These are phyloP conservation scores for Plectus sambesii DNA, from an alignment of 1,140 invertebrate species.

Conservation along the genomic window DNA sequence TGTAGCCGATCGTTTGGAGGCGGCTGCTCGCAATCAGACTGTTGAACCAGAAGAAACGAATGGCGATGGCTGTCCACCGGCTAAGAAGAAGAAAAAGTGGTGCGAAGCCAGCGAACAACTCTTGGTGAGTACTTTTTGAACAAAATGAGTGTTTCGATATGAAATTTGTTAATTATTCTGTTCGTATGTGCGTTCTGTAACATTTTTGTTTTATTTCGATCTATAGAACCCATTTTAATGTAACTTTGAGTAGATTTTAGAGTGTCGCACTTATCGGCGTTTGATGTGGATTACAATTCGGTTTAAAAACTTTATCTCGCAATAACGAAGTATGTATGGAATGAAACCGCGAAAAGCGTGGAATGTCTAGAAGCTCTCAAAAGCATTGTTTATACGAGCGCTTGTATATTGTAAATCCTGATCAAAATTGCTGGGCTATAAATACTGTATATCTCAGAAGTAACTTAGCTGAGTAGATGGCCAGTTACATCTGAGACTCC, in stretches of 20 bases:
- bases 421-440: neutral
- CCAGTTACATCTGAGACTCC: too few species aligned
- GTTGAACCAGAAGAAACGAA: too few species aligned
- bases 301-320: neutral
- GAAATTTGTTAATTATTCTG: neutral
- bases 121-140: too few species aligned
- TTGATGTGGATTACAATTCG: neutral
- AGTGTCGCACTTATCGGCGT: neutral
- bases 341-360: neutral
- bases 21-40: too few species aligned
- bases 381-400: neutral
- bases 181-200: neutral
- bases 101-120: too few species aligned
- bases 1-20: too few species aligned
- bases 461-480: neutral
- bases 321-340: neutral
- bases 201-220: neutral
- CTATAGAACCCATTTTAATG: neutral
- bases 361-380: neutral
- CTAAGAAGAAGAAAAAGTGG: too few species aligned
- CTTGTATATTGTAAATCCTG: neutral
- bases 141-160: neutral
- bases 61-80: too few species aligned
- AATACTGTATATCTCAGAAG: neutral
- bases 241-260: neutral